Evolutionary conservation across 2,888 invertebrate species (phyloP), one percentile per base, ranked within the genome.

Genomic region (Orthosia gracilis): DNA sequence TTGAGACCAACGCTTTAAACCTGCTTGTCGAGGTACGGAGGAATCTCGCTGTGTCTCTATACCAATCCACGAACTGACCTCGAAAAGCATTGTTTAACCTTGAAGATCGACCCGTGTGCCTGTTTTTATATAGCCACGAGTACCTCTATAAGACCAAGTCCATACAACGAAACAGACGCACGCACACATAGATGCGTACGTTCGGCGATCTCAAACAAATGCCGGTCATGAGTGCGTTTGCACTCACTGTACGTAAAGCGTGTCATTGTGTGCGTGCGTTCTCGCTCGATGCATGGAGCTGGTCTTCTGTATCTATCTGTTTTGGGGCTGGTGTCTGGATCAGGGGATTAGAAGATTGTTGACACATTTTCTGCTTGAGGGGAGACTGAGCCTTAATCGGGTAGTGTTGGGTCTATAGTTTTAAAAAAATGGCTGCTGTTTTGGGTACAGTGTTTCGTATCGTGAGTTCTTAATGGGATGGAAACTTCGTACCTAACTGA

Each of bases 281-380:
- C 13, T 66, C 4, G 2, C 9, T 4, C 2, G 31, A 21, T 12
- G 26, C 15, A n/a, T 57, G 13, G 11, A 55, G 26, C 0, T 18
- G 4, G 0, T 3, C n/a, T 76, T 76, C 73, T 61, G 61, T 17
- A 1, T 0, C 9, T n/a, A 17, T 55, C 21, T 61, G 21, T 45
- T 45, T 1, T 23, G 26, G 73, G 75, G 5, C 12, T 45, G 9
- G n/a, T 55, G 49, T 73, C 40, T 73, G 73, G 54, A 55, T 79
- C 49, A 54, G 17, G 59, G 73, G 54, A 73, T 76, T 79, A 80
- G 54, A 83, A 69, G 63, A 52, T 26, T 58, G 69, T 80, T 81
- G 80, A 81, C 80, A 81, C 59, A 74, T 50, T 81, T 84, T 64
- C 55, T 52, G 55, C 45, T 62, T 13, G 58, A 73, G 55, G 52